Evolutionary conservation across 2,888 invertebrate species (phyloP), one percentile per base, ranked within the genome.

Genomic region (Tenodera sinensis): DNA sequence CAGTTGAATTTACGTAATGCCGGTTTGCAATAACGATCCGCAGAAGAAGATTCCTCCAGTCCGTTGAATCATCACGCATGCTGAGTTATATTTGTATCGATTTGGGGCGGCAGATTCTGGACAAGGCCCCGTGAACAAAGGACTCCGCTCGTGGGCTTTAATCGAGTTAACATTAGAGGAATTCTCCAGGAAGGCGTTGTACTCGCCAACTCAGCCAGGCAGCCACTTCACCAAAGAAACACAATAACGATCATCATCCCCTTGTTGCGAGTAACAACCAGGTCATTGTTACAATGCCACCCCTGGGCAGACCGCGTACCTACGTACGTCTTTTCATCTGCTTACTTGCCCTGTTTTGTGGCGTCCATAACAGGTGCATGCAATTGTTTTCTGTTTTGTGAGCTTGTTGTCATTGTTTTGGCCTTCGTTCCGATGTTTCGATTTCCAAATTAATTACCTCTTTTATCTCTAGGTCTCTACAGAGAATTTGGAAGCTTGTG

Each of bases 11-110:
- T 7, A 34, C 0, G 34, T 7, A 34, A 34, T 34, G 34, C 34
- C 7, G 34, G 34, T 2, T 4, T 4, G 4, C 4, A 30, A 30
- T 30, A 12, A 42, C 12, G 12, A 42, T 12, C 12, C 2, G 9
- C 42, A 12, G 1, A 42, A 12, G 42, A 42, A 42, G 42, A 42
- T 12, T 12, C 42, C 42, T 42, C 42, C 42, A 42, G 9, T 42
- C 42, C 12, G 42, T 2, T 42, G 42, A 42, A 42, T 86, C 86
- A 81, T 81, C 81, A 81, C 30, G 81, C 54, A 86, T 86, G 86
- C 86, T 30, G 86, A 86, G 86, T 86, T 86, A 86, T 85, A 85
- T 81, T 81, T 14, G 86, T 86, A 86, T 86, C 86, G 86, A 86
- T 86, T 85, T 54, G 47, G 42, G 14, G 27, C 27, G 47, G 42